Evolutionary conservation across 1,140 invertebrate species (phyloP).

Genomic region (Drosophila littoralis): DNA sequence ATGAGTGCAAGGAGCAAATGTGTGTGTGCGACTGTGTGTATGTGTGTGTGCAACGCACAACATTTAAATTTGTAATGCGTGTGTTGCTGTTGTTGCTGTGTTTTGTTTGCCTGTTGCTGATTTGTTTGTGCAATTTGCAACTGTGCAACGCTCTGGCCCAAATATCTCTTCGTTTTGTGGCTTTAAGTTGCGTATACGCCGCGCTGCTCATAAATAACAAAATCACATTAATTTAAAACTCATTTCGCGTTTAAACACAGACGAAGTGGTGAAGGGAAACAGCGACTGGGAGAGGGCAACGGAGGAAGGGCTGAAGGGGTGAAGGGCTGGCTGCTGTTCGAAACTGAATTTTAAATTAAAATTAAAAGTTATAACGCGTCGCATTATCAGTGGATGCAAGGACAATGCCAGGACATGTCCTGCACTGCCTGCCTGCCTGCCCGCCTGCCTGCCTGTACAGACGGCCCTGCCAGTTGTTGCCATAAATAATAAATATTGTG

Average conservation of each 20-base stretch:
- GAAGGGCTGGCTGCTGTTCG: conserved; percentile 14
- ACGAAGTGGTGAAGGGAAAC: conserved; percentile 1
- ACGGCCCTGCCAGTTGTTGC: conserved; percentile 19
- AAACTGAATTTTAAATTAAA: conserved; percentile 83
- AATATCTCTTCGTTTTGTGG: conserved; percentile 32
- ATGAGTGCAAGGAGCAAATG: conserved; percentile 52
- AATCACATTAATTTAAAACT: conserved; percentile 83
- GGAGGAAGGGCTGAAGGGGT: background rate
- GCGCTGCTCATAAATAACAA: conserved; percentile 75
- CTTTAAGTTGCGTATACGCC: conserved; percentile 60
- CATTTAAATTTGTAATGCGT: conserved; percentile 36
- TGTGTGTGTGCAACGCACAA: conserved; percentile 14
- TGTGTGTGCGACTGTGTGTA: conserved; percentile 6
- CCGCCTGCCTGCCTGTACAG: background rate
- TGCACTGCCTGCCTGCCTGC: conserved; percentile 4
- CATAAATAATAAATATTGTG: conserved; percentile 80
- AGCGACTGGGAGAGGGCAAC: no score
- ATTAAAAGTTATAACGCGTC: conserved; percentile 74
- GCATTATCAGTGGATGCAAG: conserved; percentile 64
- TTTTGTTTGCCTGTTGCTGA: conserved; percentile 57
- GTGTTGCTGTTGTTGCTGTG: conserved; percentile 17
- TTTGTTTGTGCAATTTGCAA: conserved; percentile 53
- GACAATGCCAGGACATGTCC: conserved; percentile 32
- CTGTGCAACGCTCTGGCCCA: background rate
- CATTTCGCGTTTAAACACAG: conserved; percentile 74